Base-by-base conservation (phyloP, 2,113 vertebrate genomes). In the Oncorhynchus mykiss region DNA sequence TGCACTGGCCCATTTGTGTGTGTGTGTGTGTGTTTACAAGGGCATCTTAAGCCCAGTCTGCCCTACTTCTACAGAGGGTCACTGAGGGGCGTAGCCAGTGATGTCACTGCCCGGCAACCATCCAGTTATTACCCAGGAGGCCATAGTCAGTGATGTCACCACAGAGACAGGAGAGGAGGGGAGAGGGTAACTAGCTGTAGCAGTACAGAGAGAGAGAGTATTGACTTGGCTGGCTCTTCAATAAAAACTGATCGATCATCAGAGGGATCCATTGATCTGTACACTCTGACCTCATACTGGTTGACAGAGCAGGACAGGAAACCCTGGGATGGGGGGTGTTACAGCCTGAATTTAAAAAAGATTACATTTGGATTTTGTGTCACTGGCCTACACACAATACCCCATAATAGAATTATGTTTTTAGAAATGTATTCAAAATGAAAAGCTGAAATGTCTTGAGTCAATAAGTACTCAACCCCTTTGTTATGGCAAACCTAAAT, bases 151-250 rank as follows among this genome's bases (percentile, higher is more conserved):
- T 86, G 82, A 83, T 60, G 85, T 92, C 89, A 48, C 90, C 88
- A 90, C 91, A 85, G 91, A 80, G 90, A 92, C 88, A 84, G 89
- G 92, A 54, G 51, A 18, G 16, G 72, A 13, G 29, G 71, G 29
- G 87, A 88, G 80, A 90, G 90, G 89, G 86, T 86, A 89, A 87
- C 81, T 78, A 82, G 87, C 75, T 81, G 74, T 82, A 88, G 85
- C 22, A 64, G 16, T 14, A 71, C 82, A 79, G 70, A 80, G 84
- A 85, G 84, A 85, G 82, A 82, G 75, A 84, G 87, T 66, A 87
- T 81, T 51, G 88, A 85, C 13, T 34, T 67, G 51, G 51, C 80
- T 16, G 75, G 62, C 70, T 75, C 83, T 81, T 89, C 88, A 71
- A 92, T 91, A 69, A 49, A 79, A 85, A 78, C 79, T 59, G 74